Evolutionary conservation across 2,113 vertebrate species (phyloP).

Genomic region (Melierax canorus): DNA sequence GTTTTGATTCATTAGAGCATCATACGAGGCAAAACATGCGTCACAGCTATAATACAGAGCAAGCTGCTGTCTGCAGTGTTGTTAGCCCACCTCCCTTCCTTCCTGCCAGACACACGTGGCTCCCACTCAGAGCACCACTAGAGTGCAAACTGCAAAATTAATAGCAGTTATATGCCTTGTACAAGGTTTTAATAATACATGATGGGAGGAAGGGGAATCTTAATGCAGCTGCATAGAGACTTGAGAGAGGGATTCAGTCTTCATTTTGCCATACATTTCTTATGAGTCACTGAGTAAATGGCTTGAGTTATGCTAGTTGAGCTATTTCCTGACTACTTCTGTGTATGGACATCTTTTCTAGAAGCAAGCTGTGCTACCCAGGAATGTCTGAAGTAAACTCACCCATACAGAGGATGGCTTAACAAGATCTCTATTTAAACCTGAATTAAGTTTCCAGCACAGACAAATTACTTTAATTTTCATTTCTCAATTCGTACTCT

Average conservation of each 20-base stretch:
- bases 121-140: background rate
- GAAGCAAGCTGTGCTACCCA: background rate
- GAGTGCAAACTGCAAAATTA: background rate
- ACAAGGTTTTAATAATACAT: background rate
- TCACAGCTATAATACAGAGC: background rate
- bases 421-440: background rate
- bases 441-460: background rate
- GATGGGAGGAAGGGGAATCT: background rate
- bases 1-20: background rate
- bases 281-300: background rate
- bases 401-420: background rate
- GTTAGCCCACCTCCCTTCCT: background rate
- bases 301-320: background rate
- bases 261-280: background rate
- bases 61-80: background rate
- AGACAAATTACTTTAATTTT: background rate
- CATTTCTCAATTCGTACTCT: background rate
- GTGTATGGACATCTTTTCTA: background rate
- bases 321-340: background rate
- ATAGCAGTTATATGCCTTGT: background rate
- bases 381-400: background rate
- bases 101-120: background rate
- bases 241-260: background rate
- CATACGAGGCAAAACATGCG: rapidly evolving
- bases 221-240: background rate